Evolutionary conservation across 2,113 vertebrate genomes (phyloP).

Genomic region (Leucopsar rothschildi): DNA sequence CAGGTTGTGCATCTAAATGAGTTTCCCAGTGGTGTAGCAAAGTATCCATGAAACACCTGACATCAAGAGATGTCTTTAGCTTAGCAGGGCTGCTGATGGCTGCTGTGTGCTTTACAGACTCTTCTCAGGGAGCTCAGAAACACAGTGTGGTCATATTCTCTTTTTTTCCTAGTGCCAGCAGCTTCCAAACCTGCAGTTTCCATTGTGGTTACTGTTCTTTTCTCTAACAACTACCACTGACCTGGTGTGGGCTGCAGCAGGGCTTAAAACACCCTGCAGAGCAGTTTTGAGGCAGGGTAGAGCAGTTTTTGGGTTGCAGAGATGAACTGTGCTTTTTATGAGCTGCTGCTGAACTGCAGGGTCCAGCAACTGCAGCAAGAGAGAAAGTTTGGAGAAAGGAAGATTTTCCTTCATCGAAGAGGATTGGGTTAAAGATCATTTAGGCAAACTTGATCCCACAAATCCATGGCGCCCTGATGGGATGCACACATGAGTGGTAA

Average conservation of each 20-base stretch:
- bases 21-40: neutral
- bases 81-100: neutral
- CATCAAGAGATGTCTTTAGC: neutral
- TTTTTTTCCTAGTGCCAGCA: neutral
- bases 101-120: neutral
- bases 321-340: neutral
- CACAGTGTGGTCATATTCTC: rapidly evolving
- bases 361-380: neutral
- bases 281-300: neutral
- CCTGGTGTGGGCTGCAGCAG: rapidly evolving
- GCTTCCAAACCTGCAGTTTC: neutral
- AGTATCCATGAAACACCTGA: neutral
- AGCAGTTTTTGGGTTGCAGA: neutral
- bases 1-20: neutral
- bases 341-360: neutral
- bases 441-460: neutral
- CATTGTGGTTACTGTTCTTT: neutral
- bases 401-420: neutral
- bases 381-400: neutral
- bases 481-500: neutral
- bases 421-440: neutral
- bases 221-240: rapidly evolving
- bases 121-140: neutral
- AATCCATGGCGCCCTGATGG: neutral
- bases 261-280: neutral